Evolutionary conservation across 2,797 vertebrate genomes (phyloP).

Genomic region (Pelobates cultripes): DNA sequence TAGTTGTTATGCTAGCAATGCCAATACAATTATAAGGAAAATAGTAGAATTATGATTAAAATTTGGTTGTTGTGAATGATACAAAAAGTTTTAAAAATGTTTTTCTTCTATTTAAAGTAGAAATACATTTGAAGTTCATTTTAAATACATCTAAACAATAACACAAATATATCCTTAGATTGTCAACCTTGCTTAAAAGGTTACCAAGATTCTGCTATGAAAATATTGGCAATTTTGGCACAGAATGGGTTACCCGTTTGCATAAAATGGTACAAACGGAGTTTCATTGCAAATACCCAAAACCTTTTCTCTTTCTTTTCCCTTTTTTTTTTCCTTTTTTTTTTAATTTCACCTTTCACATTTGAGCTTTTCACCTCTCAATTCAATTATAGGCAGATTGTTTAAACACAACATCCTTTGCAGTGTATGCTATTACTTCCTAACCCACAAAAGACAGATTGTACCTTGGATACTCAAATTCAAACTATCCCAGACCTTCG

Average conservation of each 20-base stretch:
- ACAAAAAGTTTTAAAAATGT: too few species aligned
- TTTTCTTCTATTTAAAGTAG: too few species aligned
- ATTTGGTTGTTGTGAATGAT: too few species aligned
- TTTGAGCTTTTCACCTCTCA: constrained; percentile 51
- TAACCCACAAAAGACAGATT: constrained; percentile 43
- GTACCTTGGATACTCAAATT: constrained; percentile 22
- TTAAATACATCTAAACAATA: too few species aligned
- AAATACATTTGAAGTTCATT: too few species aligned
- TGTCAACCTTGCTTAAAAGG: too few species aligned
- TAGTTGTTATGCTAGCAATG: too few species aligned
- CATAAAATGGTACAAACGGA: not conserved
- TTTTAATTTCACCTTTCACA: constrained; percentile 39
- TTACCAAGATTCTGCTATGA: too few species aligned
- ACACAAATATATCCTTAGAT: too few species aligned
- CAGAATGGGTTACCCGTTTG: not conserved
- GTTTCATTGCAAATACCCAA: constrained; percentile 26
- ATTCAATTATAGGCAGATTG: constrained; percentile 51
- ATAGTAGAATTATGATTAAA: too few species aligned
- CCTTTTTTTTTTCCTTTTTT: not conserved
- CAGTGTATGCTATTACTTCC: constrained; percentile 27
- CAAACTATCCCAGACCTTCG: constrained; percentile 27
- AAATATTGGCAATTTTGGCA: too few species aligned
- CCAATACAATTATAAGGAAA: too few species aligned
- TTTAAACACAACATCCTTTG: constrained; percentile 52
- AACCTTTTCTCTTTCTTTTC: constrained; percentile 35